Evolutionary conservation across 2,113 vertebrate species (phyloP).

Genomic region (Ctenomys sociabilis): DNA sequence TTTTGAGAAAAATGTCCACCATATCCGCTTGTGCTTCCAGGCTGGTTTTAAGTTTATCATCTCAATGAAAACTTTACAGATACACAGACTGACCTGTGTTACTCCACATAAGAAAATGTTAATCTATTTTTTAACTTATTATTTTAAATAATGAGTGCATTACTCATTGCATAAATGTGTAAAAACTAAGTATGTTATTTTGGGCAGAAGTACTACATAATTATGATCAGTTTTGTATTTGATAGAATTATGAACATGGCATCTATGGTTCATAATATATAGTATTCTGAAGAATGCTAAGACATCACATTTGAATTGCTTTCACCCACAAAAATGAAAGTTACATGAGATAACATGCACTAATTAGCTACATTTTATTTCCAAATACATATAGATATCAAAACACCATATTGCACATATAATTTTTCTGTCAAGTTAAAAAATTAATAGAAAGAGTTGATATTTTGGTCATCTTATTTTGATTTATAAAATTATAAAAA

Average conservation of each 20-base stretch:
- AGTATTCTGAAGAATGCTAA: neutral
- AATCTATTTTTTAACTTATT: neutral
- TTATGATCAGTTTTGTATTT: neutral
- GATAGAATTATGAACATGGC: neutral
- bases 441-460: neutral
- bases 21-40: conserved; percentile 57
- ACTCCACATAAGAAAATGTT: neutral
- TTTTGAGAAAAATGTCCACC: conserved; percentile 75
- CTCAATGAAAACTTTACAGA: conserved; percentile 72
- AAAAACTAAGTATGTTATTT: neutral
- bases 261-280: neutral
- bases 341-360: neutral
- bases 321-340: neutral
- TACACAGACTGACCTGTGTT: conserved; percentile 8
- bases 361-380: neutral
- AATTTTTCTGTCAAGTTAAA: neutral
- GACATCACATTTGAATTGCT: neutral
- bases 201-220: neutral
- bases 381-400: neutral
- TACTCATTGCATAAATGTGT: neutral
- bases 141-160: neutral
- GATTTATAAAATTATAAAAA: neutral
- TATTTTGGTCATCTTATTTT: conserved; percentile 1
- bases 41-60: conserved; percentile 51
- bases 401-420: neutral